Conservation (phyloP, 2,797 vertebrate species). For the Trachops cirrhosus region DNA sequence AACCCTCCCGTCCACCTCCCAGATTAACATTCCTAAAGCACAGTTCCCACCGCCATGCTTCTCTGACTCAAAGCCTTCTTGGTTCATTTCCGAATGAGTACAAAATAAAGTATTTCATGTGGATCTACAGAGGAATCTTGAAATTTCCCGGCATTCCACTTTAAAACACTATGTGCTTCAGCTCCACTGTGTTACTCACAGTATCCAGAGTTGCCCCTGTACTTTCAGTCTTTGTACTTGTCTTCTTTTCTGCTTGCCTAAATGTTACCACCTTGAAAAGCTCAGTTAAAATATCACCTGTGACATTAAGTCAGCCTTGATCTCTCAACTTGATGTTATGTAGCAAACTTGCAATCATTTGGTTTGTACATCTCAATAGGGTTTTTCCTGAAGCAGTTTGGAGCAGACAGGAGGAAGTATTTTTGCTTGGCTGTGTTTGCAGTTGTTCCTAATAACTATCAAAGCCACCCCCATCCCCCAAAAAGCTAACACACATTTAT, state of each 20-base stretch:
- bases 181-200: not conserved
- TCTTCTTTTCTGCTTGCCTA: not conserved
- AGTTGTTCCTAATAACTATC: not conserved
- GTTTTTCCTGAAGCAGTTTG: not conserved
- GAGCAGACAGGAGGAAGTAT: not conserved
- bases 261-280: not conserved
- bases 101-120: not conserved
- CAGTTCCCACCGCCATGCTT: not conserved
- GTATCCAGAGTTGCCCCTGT: not conserved
- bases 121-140: not conserved
- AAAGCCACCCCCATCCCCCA: too few species aligned
- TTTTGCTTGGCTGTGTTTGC: not conserved
- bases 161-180: not conserved
- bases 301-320: not conserved
- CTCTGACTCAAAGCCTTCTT: not conserved
- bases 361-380: not conserved
- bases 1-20: not conserved
- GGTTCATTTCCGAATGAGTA: not conserved
- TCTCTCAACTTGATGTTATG: not conserved
- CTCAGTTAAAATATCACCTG: conserved; percentile 4
- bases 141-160: not conserved
- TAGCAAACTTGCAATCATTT: not conserved
- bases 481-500: not conserved
- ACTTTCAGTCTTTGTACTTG: not conserved
- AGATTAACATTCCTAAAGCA: not conserved